phyloP scores from a whole-genome alignment of 2,113 vertebrate genomes.

The Phaethornis superciliosus region DNA sequence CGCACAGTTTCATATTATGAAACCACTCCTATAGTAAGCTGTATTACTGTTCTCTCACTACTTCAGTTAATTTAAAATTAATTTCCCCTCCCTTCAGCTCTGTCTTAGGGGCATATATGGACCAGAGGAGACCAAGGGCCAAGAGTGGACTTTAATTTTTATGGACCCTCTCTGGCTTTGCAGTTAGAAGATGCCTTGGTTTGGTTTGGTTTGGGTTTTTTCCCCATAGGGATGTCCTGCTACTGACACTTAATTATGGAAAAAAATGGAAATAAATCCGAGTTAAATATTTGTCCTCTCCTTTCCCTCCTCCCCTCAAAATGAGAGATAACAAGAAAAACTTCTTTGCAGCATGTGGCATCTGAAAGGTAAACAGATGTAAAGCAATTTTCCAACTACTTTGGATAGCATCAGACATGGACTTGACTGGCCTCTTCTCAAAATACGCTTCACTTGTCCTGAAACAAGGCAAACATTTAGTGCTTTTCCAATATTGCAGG shows the following conservation, averaged over 20 bases:
- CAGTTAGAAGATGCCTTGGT: not conserved
- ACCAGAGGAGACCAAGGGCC: not conserved
- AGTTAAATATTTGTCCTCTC: not conserved
- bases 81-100: not conserved
- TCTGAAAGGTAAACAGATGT: not conserved
- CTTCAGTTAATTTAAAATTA: not conserved
- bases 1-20: not conserved
- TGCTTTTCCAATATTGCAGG: not conserved
- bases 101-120: not conserved
- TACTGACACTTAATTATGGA: not conserved
- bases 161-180: not conserved
- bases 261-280: not conserved
- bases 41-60: not conserved
- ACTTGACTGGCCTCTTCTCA: not conserved
- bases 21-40: not conserved
- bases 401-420: not conserved
- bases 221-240: not conserved
- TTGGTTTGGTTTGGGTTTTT: too few relatives aligned
- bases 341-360: not conserved
- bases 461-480: not conserved
- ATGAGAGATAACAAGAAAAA: not conserved
- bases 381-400: not conserved
- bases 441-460: not conserved
- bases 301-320: not conserved
- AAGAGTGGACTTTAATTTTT: not conserved